Base-by-base conservation (phyloP, 2,797 vertebrate species). In the Pangasius djambal region DNA sequence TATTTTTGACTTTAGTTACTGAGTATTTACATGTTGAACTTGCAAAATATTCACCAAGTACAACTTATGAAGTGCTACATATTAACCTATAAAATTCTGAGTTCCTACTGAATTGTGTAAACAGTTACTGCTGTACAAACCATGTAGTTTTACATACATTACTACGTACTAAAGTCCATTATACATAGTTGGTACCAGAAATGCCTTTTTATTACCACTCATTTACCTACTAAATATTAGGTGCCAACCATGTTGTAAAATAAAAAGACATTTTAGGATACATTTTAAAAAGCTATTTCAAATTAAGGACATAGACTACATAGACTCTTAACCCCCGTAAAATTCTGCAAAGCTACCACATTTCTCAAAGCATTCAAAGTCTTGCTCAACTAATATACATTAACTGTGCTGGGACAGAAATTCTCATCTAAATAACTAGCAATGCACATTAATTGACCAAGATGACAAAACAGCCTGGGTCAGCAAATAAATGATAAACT, bases 1-100 rank as follows among this genome's bases (percentile, higher is more conserved):
- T 57, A 20, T 31, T 78, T 55, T 18, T 52, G 0, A 52, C 48
- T 78, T 78, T 31, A 31, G n/a, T 31, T 50, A n/a, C 4, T 28
- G 50, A 48, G 5, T 28, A 50, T 77, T 77, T 50, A n/a, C 75
- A n/a, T 3, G 13, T n/a, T 18, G 2, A n/a, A 50, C 22, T 48
- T 77, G 74, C 75, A 52, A 77, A 77, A 52, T 52, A 77, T 77
- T 48, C 40, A 28, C 22, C 72, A 50, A n/a, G 44, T 77, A 50
- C 44, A 50, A 50, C 44, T 28, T 50, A 77, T n/a, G 16, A 77
- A 6, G 28, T 15, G 25, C 5, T 28, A 52, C 28, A 77, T n/a
- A n/a, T 18, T 52, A 28, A 25, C 40, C 22, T 48, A 3, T 48
- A 75, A 48, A 44, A 28, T 25, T 75, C 31, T 6, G 25, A 16